Percentiles rank a stretch among this genome's conserved stretches.
Evolutionary conservation across 2,113 vertebrate species (phyloP).

Genomic region (Psittacus erithacus): DNA sequence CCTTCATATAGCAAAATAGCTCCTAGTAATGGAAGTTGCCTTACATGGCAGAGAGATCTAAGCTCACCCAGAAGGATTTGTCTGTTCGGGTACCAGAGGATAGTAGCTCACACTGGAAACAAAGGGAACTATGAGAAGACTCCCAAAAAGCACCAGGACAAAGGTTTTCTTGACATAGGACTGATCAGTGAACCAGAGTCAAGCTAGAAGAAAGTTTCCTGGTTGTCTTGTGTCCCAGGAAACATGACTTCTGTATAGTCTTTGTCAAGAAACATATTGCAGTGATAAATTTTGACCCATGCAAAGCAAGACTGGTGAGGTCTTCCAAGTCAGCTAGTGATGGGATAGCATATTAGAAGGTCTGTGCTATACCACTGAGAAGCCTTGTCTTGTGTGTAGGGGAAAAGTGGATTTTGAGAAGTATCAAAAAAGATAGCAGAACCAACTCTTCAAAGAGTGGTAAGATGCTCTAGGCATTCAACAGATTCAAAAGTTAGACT

Average conservation of each 20-base stretch:
- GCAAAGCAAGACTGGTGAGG: neutral
- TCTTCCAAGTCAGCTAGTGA: neutral
- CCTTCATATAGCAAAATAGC: neutral
- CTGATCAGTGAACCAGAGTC: neutral
- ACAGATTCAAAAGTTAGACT: neutral
- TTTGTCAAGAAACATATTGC: neutral
- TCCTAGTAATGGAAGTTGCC: neutral
- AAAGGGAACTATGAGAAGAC: neutral
- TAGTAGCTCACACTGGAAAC: neutral
- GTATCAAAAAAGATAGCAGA: neutral
- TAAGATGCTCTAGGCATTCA: neutral
- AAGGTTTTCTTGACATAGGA: rapidly evolving
- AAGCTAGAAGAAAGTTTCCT: neutral
- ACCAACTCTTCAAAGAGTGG: neutral
- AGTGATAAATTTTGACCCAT: neutral
- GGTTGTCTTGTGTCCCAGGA: neutral
- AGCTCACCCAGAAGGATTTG: neutral
- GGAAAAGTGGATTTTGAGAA: neutral
- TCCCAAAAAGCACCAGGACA: neutral
- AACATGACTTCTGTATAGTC: neutral
- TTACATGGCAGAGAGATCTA: neutral
- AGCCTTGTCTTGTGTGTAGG: neutral
- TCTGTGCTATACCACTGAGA: neutral
- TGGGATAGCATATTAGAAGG: neutral
- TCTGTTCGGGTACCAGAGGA: neutral